Base-by-base conservation (phyloP, 2,113 vertebrate genomes). In the Cichladusa arquata region DNA sequence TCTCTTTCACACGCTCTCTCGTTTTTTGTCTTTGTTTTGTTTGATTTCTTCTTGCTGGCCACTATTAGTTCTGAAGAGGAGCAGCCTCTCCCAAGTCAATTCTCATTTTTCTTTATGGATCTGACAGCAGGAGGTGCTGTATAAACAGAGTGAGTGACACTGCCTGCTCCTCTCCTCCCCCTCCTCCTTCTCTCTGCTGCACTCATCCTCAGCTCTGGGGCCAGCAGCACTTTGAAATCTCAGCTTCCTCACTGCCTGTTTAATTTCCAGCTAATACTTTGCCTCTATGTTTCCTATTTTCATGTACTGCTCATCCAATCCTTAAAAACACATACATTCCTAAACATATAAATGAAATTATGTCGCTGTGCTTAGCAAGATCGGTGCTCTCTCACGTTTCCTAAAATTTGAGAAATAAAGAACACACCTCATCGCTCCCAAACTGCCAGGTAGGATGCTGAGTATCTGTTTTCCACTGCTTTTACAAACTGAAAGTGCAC, bases 121-220 rank as follows among this genome's bases (percentile, higher is more conserved):
- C 42, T 84, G 95, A 76, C 98, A 97, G 98, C 97, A 98, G 98
- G 98, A 98, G 98, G 97, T 97, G 97, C 98, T 98, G 96, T 97
- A 95, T 90, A 97, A 97, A 98, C 97, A 97, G 92, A 26, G 57
- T 92, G 94, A 92, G 50, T 83, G 90, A 78, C 86, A 78, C 77
- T 45, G 34, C 51, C 60, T 42, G 57, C 53, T 36, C 56, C 51
- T 86, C 84, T 91, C 87, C 81, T 86, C 73, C 87, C 33, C 4
- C 76, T 26, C 16, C 50, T 16, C 31, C 69, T 54, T 31, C 72
- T 73, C 80, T 4, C 90, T 73, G 94, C 95, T 70, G 91, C 91
- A 86, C 50, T 93, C 94, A 82, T 88, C 91, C 96, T 93, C 85
- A 93, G 91, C 81, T 74, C 82, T 44, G 69, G 65, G 94, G 92